These are phyloP conservation scores for Drosophila trapezifrons DNA, from an alignment of 1,140 invertebrate species.

Conservation along the genomic window DNA sequence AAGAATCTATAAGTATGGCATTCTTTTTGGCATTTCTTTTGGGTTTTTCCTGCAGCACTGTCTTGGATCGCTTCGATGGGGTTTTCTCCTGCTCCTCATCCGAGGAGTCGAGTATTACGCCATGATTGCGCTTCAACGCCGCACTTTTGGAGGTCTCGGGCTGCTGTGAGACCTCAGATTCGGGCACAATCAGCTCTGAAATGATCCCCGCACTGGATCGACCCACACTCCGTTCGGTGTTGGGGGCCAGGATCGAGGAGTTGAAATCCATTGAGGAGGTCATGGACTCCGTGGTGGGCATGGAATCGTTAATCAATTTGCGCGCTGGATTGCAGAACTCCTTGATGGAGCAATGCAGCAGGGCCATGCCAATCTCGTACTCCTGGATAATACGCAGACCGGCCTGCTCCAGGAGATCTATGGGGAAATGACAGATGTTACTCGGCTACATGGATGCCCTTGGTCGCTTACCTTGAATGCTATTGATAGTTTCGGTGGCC, in stretches of 20 bases:
- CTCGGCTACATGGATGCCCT: slow-evolving; percentile 21
- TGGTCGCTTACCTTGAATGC: slow-evolving; percentile 80
- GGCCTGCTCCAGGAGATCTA: slow-evolving; percentile 84
- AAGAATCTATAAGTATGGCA: slow-evolving; percentile 17
- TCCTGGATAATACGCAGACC: slow-evolving; percentile 87
- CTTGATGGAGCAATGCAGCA: slow-evolving; percentile 87
- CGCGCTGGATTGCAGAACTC: slow-evolving; percentile 88
- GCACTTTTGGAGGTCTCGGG: neutral
- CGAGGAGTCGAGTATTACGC: slow-evolving; percentile 43
- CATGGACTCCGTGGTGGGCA: slow-evolving; percentile 61
- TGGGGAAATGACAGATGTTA: slow-evolving; percentile 2
- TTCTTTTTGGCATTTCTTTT: slow-evolving; percentile 5
- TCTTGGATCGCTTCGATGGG: slow-evolving; percentile 13
- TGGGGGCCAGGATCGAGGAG: slow-evolving; percentile 59
- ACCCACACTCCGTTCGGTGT: slow-evolving; percentile 43
- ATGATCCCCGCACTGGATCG: neutral
- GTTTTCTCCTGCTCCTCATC: slow-evolving; percentile 46
- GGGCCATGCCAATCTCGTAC: slow-evolving; percentile 88
- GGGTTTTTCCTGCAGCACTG: neutral
- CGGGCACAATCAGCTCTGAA: slow-evolving; percentile 46
- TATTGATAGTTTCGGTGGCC: slow-evolving; percentile 84
- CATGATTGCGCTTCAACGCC: slow-evolving; percentile 19
- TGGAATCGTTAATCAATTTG: slow-evolving; percentile 77
- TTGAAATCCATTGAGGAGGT: slow-evolving; percentile 36
- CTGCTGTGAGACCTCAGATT: slow-evolving; percentile 24